Evolutionary conservation across 2,113 vertebrate genomes (phyloP).

Genomic region (Hemibagrus wyckioides): DNA sequence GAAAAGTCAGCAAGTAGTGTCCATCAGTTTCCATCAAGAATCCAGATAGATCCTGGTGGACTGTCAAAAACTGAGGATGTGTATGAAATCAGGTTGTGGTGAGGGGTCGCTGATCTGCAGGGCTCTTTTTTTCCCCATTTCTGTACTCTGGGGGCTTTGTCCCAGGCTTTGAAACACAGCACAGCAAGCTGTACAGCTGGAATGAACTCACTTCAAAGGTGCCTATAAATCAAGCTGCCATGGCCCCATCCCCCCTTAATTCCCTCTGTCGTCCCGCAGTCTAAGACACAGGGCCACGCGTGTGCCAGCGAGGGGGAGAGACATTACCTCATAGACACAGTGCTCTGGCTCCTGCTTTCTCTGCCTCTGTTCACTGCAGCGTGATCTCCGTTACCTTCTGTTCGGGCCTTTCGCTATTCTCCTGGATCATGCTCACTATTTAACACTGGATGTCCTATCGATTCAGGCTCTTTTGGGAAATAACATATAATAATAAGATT

Average conservation of each 20-base stretch:
- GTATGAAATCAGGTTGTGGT: constrained; percentile 40
- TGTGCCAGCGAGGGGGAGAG: constrained; percentile 34
- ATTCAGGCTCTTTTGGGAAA: not conserved
- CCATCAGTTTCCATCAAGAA: constrained; percentile 41
- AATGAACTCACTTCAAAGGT: constrained; percentile 73
- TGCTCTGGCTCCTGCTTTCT: constrained; percentile 21
- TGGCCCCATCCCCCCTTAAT: constrained; percentile 44
- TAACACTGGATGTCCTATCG: not conserved
- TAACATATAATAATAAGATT: not conserved
- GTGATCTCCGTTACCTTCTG: not conserved
- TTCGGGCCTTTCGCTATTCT: no score
- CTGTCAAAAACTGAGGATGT: constrained; percentile 53
- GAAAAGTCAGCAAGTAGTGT: constrained; percentile 26
- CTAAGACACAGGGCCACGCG: constrained; percentile 46
- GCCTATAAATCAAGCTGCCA: constrained; percentile 73
- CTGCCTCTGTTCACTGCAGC: not conserved
- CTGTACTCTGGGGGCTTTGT: constrained; percentile 48
- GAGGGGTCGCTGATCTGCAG: constrained; percentile 10
- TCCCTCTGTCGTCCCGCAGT: constrained; percentile 44
- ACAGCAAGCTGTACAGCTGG: constrained; percentile 56
- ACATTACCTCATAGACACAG: constrained; percentile 55
- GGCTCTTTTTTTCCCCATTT: constrained; percentile 3
- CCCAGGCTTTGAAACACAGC: constrained; percentile 54
- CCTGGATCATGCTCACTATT: no score
- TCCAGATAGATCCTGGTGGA: constrained; percentile 56